These are phyloP conservation scores for Drosophila jambulina DNA, from an alignment of 1,140 invertebrate genomes.

Conservation along the genomic window DNA sequence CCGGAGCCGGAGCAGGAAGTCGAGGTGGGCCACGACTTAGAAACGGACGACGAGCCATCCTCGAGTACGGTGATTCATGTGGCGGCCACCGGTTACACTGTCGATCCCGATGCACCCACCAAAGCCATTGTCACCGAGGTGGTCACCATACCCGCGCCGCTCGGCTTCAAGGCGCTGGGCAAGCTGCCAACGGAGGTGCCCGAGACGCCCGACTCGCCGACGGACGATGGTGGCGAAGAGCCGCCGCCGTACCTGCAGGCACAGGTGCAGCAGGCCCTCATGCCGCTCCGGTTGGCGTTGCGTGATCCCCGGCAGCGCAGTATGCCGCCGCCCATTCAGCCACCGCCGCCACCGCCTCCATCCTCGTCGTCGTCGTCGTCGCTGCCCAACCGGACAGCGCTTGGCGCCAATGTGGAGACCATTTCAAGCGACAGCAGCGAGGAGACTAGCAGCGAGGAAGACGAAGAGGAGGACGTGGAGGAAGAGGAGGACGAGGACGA, in stretches of 20 bases:
- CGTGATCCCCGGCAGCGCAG: conserved; percentile 49
- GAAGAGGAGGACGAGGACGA: conserved; percentile 51
- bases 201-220: conserved; percentile 55
- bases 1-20: not conserved
- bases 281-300: conserved; percentile 9
- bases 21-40: conserved; percentile 3
- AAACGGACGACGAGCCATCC: conserved; percentile 31
- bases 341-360: not conserved
- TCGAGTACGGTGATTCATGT: conserved; percentile 19
- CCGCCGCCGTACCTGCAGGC: conserved; percentile 3
- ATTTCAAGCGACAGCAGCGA: conserved; percentile 62
- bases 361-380: not conserved
- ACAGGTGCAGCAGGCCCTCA: not conserved
- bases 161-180: conserved; percentile 14
- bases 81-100: not conserved
- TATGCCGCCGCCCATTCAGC: conserved; percentile 12
- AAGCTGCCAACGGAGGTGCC: not conserved
- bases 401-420: conserved; percentile 58
- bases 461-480: conserved; percentile 11
- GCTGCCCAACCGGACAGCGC: conserved; percentile 30
- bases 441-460: conserved; percentile 1
- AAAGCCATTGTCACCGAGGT: conserved; percentile 45
- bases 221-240: conserved; percentile 49
- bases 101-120: conserved; percentile 28
- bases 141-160: conserved; percentile 38